Conservation (phyloP, 2,113 vertebrate genomes). For the Tichodroma muraria region DNA sequence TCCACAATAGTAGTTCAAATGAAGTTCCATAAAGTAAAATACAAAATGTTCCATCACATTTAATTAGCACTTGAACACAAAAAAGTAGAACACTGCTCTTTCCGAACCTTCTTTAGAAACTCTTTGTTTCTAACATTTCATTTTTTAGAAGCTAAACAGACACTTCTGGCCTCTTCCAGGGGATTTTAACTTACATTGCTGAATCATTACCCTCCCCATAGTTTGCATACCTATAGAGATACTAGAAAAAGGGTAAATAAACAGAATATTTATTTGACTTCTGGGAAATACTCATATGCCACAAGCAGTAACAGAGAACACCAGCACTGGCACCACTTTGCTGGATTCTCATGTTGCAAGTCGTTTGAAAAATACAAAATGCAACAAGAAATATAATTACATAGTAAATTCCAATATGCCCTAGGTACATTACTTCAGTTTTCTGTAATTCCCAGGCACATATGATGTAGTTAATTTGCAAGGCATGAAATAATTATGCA, state of each 20-base stretch:
- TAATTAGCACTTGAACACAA: neutral
- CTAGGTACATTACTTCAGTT: neutral
- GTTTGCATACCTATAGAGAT: neutral
- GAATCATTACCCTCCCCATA: neutral
- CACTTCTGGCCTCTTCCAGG: neutral
- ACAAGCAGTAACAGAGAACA: neutral
- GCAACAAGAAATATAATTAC: neutral
- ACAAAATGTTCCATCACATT: neutral
- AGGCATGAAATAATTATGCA: slow-evolving; percentile 19
- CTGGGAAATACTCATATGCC: neutral
- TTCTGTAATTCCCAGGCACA: slow-evolving; percentile 4
- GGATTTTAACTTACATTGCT: neutral
- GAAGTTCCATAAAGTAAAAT: neutral
- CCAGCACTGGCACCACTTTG: neutral
- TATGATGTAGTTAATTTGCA: slow-evolving; percentile 16
- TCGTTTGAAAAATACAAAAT: neutral
- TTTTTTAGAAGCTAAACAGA: neutral
- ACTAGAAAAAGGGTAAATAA: neutral
- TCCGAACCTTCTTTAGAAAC: neutral
- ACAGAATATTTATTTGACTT: neutral
- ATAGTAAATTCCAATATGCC: neutral
- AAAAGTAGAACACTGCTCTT: neutral
- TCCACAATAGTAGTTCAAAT: neutral
- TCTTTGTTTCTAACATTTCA: neutral
- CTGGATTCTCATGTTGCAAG: neutral